phyloP scores from a whole-genome alignment of 2,888 invertebrate genomes.

The Drosophila colorata region DNA sequence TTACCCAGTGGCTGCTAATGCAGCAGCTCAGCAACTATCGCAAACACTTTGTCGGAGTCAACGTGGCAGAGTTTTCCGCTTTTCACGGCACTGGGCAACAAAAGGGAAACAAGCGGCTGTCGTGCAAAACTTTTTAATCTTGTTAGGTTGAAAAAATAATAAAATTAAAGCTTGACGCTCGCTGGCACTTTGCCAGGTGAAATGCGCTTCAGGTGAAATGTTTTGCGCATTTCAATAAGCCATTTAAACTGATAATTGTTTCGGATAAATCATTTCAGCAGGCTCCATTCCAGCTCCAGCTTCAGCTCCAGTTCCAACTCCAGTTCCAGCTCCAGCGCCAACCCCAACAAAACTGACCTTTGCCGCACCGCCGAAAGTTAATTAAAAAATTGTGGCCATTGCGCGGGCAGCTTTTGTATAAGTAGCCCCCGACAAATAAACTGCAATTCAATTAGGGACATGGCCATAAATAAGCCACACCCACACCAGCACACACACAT shows the following conservation, averaged over 20 bases:
- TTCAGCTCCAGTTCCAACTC: neutral
- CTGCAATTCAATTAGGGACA: conserved; percentile 79
- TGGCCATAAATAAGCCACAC: conserved; percentile 72
- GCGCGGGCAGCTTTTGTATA: conserved; percentile 62
- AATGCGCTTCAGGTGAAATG: conserved; percentile 48
- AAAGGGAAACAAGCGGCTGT: conserved; percentile 42
- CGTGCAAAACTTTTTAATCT: conserved; percentile 75
- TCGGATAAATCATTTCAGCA: conserved; percentile 70
- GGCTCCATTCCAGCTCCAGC: conserved; percentile 8
- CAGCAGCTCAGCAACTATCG: conserved; percentile 60
- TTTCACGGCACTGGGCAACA: conserved; percentile 1
- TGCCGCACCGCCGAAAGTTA: conserved; percentile 65
- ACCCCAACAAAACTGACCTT: conserved; percentile 48
- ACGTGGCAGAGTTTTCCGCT: conserved; percentile 13
- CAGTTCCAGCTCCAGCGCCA: neutral
- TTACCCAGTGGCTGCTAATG: conserved; percentile 42
- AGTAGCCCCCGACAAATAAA: conserved; percentile 68
- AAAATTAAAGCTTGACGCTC: conserved; percentile 70
- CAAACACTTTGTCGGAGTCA: conserved; percentile 53
- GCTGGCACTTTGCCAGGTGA: conserved; percentile 22
- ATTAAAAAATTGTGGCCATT: conserved; percentile 78
- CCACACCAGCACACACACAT: conserved; percentile 15
- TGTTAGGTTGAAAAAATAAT: conserved; percentile 70
- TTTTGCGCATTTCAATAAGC: conserved; percentile 73
- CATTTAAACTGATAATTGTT: conserved; percentile 81